A percentile compares a stretch with the other conserved stretches of the same genome.
Conservation (phyloP, 2,888 invertebrate species). For the Unio pictorum region DNA sequence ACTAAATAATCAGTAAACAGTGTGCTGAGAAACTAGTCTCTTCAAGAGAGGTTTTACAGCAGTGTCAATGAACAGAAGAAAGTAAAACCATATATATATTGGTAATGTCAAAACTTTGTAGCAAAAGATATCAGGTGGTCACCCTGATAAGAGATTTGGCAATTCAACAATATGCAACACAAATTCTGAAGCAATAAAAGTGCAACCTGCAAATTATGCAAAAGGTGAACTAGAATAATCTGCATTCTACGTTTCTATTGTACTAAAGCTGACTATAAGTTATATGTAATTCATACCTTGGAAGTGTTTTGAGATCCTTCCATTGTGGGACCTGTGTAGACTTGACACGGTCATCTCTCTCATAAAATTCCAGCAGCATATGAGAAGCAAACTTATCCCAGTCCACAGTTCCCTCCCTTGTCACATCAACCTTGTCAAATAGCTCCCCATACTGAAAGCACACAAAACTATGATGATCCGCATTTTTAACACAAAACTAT, state of each 20-base stretch:
- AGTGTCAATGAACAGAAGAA: too few relatives aligned
- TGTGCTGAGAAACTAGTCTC: too few relatives aligned
- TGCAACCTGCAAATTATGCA: too few relatives aligned
- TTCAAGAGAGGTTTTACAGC: too few relatives aligned
- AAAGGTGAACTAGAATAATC: neutral
- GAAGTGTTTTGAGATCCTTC: slow-evolving; percentile 67
- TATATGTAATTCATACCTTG: slow-evolving; percentile 52
- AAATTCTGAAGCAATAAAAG: too few relatives aligned
- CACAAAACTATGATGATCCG: neutral
- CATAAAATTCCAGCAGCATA: slow-evolving; percentile 71
- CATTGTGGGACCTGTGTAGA: slow-evolving; percentile 71
- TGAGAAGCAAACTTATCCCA: slow-evolving; percentile 72
- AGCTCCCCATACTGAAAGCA: slow-evolving; percentile 65
- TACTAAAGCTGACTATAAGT: neutral
- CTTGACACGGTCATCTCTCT: slow-evolving; percentile 70
- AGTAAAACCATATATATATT: too few relatives aligned
- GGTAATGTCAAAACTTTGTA: too few relatives aligned
- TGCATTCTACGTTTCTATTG: neutral
- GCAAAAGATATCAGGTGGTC: too few relatives aligned
- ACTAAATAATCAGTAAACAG: too few relatives aligned
- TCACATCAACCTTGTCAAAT: slow-evolving; percentile 71
- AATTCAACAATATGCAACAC: too few relatives aligned
- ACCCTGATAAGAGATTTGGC: too few relatives aligned
- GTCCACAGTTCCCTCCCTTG: slow-evolving; percentile 68
- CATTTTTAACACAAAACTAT: too few relatives aligned